phyloP scores from a whole-genome alignment of 2,113 vertebrate genomes.

The Hiodon tergisus region DNA sequence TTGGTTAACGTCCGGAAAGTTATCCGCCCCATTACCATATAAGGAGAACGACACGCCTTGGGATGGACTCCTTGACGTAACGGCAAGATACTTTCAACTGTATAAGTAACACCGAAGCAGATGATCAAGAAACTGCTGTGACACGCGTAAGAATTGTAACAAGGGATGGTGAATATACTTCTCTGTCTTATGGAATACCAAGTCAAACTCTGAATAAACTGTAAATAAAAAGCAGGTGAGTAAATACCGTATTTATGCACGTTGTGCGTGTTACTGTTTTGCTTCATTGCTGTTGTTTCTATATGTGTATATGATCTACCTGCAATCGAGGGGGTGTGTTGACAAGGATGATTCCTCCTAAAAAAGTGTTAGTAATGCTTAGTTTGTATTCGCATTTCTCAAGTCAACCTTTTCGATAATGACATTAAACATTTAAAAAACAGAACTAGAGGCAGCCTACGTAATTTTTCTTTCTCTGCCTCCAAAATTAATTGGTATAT shows the following conservation, averaged over 20 bases:
- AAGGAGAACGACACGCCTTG: slow-evolving; percentile 52
- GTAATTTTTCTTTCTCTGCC: too few species aligned
- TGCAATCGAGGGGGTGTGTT: slow-evolving; percentile 15
- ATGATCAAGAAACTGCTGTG: slow-evolving; percentile 18
- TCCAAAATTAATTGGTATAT: too few species aligned
- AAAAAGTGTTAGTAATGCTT: too few species aligned
- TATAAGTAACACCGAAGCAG: slow-evolving; percentile 34
- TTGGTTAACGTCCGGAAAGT: slow-evolving; percentile 66
- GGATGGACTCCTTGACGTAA: slow-evolving; percentile 62
- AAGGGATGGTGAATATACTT: slow-evolving; percentile 29
- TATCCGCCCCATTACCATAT: slow-evolving; percentile 67
- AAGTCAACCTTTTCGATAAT: background rate
- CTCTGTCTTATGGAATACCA: slow-evolving; percentile 34
- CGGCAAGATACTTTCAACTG: slow-evolving; percentile 45
- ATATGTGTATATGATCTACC: background rate
- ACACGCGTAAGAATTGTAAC: slow-evolving; percentile 26
- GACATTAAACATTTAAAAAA: too few species aligned
- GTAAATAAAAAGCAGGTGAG: slow-evolving; percentile 44
- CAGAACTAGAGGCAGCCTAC: too few species aligned
- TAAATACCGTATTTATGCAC: background rate
- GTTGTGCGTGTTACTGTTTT: background rate
- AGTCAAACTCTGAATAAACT: slow-evolving; percentile 19
- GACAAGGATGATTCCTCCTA: background rate
- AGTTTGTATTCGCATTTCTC: background rate
- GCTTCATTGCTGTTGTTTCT: background rate